Base-by-base conservation (phyloP, 2,113 vertebrate species). In the Chelonoidis abingdonii region DNA sequence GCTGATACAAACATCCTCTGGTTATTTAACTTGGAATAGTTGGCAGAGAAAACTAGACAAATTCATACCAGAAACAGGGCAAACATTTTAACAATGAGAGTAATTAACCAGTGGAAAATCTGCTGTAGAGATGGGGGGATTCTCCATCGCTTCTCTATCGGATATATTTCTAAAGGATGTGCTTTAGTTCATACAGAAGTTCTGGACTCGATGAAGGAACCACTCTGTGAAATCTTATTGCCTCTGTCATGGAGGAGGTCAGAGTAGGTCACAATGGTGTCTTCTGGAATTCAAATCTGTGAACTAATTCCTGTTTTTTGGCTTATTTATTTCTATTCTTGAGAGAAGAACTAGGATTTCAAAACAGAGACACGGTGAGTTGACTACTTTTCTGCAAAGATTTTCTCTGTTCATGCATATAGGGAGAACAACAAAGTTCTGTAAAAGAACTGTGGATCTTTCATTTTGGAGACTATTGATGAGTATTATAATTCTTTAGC, bases 401-500 rank as follows among this genome's bases (percentile, higher is more conserved):
- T 44, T n/a, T 17, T 29, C 79, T 59, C 49, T 9, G 59, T 4
- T 2, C 11, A 4, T 0, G 2, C 35, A 2, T 25, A 72, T n/a
- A 86, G 62, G 41, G 27, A 59, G 57, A 41, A 50, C 87, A 19
- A 8, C 72, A 2, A 0, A 1, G 2, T 12, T 11, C 3, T 4
- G 24, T 31, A 38, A 72, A 2, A 14, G 0, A 12, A 11, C 6
- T 21, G 16, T 2, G 7, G 38, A 29, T 38, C 44, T 78, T 25
- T 35, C 21, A 5, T 2, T 5, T 10, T 8, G 31, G 86, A 50
- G 49, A 3, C 12, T 22, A 3, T n/a, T 54, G 25, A 25, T 56
- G 7, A 50, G 53, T 0, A 8, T 5, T n/a, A 0, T 2, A 38
- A n/a, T 25, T 49, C 49, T 56, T 6, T 1, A 5, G 3, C 10